Evolutionary conservation across 2,113 vertebrate species (phyloP).

Genomic region (Antechinus stuartii): DNA sequence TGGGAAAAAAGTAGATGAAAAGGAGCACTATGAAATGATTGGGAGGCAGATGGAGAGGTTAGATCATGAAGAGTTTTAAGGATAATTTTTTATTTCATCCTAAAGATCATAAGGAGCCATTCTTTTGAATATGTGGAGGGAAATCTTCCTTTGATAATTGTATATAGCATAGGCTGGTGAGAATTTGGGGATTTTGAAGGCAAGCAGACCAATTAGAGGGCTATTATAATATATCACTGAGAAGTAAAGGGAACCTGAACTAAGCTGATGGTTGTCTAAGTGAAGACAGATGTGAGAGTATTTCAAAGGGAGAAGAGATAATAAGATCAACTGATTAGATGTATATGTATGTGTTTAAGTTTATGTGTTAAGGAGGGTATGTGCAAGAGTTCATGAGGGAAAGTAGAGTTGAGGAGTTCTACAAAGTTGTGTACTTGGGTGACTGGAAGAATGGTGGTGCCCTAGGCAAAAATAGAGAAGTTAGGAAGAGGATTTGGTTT

Average conservation of each 20-base stretch:
- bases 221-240: not conserved
- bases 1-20: not conserved
- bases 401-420: too few species aligned
- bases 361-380: too few species aligned
- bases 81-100: not conserved
- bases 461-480: not conserved
- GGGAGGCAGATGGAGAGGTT: not conserved
- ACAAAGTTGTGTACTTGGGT: too few species aligned
- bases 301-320: not conserved
- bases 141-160: not conserved
- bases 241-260: not conserved
- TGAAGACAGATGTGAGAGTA: too few species aligned
- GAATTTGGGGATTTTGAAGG: not conserved
- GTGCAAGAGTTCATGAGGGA: too few species aligned
- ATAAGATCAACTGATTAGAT: not conserved
- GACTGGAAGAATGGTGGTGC: too few species aligned
- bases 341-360: too few species aligned
- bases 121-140: not conserved
- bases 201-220: not conserved
- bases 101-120: not conserved
- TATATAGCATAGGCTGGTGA: not conserved
- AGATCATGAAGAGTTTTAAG: not conserved
- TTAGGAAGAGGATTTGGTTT: not conserved
- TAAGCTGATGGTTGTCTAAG: not conserved
- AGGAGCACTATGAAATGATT: not conserved